Evolutionary conservation across 2,797 vertebrate species (phyloP).

Genomic region (Hydrophis major): DNA sequence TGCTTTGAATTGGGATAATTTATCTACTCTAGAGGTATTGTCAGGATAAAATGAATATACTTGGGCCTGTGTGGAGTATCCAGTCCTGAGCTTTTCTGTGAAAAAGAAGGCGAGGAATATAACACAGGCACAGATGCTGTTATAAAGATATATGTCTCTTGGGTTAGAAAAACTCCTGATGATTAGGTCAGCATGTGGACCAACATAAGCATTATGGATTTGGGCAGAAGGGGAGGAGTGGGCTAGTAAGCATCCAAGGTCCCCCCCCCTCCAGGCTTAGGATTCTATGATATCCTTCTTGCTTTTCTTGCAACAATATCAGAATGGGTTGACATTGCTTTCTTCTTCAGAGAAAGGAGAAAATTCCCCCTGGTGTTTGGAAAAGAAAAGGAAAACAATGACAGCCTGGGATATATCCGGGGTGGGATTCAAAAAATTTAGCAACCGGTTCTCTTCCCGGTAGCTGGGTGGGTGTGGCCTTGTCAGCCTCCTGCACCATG

Average conservation of each 20-base stretch:
- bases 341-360: neutral
- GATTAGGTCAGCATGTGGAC: neutral
- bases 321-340: neutral
- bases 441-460: no score
- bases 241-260: neutral
- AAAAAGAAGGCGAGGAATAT: neutral
- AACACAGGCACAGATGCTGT: neutral
- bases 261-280: no score
- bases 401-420: neutral
- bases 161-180: neutral
- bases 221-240: fast-evolving
- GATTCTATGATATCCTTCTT: neutral
- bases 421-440: no score
- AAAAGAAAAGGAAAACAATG: neutral
- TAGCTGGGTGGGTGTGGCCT: no score
- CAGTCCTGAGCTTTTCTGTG: neutral
- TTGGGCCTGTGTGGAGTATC: neutral
- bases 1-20: neutral
- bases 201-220: neutral
- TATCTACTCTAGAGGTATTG: neutral
- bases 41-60: neutral
- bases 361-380: neutral
- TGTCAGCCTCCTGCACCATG: no score
- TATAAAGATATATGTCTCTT: neutral
- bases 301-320: neutral